Evolutionary conservation across 2,888 invertebrate genomes (phyloP), one percentile per base, ranked within the genome.

Genomic region (Campaea margaritaria): DNA sequence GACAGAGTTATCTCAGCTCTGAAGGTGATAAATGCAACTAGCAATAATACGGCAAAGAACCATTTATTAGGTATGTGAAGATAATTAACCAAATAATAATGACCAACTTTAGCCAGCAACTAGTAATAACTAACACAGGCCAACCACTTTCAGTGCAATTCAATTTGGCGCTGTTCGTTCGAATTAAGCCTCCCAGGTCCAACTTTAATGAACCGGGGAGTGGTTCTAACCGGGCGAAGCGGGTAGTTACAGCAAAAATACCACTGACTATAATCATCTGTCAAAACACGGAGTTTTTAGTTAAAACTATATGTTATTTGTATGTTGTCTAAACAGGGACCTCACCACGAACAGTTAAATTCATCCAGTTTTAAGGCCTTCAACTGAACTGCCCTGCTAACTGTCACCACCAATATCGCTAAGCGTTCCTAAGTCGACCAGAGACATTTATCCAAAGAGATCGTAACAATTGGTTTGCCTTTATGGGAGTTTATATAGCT

Each of bases 161-260:
- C 55, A 58, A 62, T 58, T 65, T 52, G 51, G 36, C 50, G 51
- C 57, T 42, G 48, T 46, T 43, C 44, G 62, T 49, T 48, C 46
- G 49, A 54, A 58, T 65, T 57, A 62, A 65, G 60, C 55, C 46
- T 39, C 50, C 28, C 41, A 46, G 46, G 15, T 47, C 43, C 28
- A 31, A 54, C 52, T 61, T 63, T 58, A 66, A 61, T 63, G 66
- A 61, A 58, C 52, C 47, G 46, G 34, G 43, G 52, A 28, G 43
- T 28, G 15, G 43, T n/a, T 38, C 41, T 50, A 41, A 45, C 31
- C 41, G 47, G 54, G 31, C 56, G 42, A 48, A 53, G 58, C 48
- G 62, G 51, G 46, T 60, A 60, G 58, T 61, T 51, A 49, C 46
- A 21, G 47, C 58, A 60, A 58, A 50, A 53, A 53, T 46, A 46